A percentile compares a stretch with the other conserved stretches of the same genome.
phyloP scores from a whole-genome alignment of 2,113 vertebrate species.

The Etheostoma spectabile region DNA sequence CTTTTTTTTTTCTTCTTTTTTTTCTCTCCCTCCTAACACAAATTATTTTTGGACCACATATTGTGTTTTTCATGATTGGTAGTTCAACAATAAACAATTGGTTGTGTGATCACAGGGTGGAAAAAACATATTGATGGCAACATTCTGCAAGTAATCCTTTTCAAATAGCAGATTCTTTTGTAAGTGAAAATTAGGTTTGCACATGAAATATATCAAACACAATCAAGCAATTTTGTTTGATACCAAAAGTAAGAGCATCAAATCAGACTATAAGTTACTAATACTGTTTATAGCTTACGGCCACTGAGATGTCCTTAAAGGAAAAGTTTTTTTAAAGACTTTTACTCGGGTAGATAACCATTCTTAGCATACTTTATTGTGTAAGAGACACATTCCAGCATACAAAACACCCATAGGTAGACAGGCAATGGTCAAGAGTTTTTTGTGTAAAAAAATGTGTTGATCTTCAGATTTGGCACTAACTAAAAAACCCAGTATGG shows the following conservation, averaged over 20 bases:
- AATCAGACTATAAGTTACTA: conserved; percentile 2
- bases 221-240: conserved; percentile 4
- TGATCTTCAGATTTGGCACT: conserved; percentile 4
- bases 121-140: background rate
- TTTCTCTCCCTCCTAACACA: background rate
- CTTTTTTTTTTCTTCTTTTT: background rate
- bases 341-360: background rate
- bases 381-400: conserved; percentile 5
- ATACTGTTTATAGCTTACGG: background rate
- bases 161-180: background rate
- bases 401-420: background rate
- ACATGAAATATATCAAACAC: background rate
- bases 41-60: conserved; percentile 3
- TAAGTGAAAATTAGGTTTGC: background rate
- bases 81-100: conserved; percentile 32
- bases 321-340: background rate
- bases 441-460: background rate
- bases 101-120: background rate
- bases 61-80: conserved; percentile 37
- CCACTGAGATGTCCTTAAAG: background rate
- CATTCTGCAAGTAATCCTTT: background rate
- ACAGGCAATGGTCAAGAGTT: background rate
- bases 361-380: background rate
- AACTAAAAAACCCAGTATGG: background rate
- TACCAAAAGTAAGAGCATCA: background rate